Percentiles rank a stretch among this genome's conserved stretches.
Conservation (phyloP, 2,888 invertebrate species). For the Polyommatus iphigenia region DNA sequence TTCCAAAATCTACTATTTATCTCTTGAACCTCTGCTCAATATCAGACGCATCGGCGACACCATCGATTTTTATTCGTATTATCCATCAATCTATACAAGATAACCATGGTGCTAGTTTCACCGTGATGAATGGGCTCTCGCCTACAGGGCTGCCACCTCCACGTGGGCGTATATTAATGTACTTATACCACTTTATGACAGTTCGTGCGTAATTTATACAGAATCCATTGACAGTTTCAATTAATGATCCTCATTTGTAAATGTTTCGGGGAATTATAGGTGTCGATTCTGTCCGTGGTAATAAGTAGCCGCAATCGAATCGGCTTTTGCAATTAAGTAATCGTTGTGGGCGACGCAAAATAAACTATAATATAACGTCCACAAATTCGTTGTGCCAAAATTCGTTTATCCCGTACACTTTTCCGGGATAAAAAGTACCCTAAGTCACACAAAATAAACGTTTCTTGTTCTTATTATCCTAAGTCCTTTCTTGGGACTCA, state of each 20-base stretch:
- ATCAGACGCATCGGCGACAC: constrained; percentile 9
- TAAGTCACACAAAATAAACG: no score
- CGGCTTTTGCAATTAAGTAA: not conserved
- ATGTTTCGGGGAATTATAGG: constrained; percentile 11
- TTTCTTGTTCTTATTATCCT: no score
- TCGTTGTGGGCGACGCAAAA: not conserved
- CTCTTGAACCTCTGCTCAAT: not conserved
- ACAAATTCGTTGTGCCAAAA: not conserved
- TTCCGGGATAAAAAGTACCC: no score
- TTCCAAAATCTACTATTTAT: no score
- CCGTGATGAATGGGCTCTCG: constrained; percentile 16
- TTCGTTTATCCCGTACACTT: no score
- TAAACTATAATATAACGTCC: no score
- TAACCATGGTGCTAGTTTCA: constrained; percentile 19
- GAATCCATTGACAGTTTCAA: constrained; percentile 15
- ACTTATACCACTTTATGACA: constrained; percentile 23
- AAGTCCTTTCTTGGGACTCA: no score
- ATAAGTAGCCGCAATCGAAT: not conserved
- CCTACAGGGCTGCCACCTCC: constrained; percentile 27
- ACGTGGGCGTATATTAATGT: constrained; percentile 25
- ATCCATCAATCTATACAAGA: constrained; percentile 14
- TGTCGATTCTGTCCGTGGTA: not conserved
- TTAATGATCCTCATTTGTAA: constrained; percentile 18
- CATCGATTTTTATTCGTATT: not conserved
- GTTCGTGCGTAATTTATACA: constrained; percentile 7